Evolutionary conservation across 53 echinoderm and acorn worm species (phyloP).

Genomic region (Pentamera pediparva): DNA sequence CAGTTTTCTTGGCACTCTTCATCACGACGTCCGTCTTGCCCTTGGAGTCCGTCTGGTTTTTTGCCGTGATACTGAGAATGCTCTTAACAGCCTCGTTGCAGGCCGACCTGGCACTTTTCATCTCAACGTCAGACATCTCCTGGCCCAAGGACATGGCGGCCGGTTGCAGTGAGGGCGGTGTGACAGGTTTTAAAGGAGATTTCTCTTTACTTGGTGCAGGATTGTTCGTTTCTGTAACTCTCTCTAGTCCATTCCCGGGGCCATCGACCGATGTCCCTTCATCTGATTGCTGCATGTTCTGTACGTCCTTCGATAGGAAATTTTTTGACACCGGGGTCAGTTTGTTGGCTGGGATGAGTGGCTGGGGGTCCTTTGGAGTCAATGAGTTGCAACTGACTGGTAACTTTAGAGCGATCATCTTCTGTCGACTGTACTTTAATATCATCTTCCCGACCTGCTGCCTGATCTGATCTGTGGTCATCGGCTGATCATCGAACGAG

Average conservation of each 20-base stretch:
- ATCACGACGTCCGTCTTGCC: slow-evolving; percentile 44
- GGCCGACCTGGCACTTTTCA: slow-evolving; percentile 64
- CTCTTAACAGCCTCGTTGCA: slow-evolving; percentile 43
- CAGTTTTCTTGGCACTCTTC: slow-evolving; percentile 47
- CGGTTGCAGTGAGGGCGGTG: slow-evolving; percentile 19
- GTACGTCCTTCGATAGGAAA: not conserved
- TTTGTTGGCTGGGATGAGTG: not conserved
- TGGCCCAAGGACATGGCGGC: not conserved
- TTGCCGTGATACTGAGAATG: slow-evolving; percentile 27
- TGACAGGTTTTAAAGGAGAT: slow-evolving; percentile 5
- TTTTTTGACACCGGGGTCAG: not conserved
- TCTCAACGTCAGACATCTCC: slow-evolving; percentile 50
- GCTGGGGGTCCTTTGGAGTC: slow-evolving; percentile 22
- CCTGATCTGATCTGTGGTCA: slow-evolving; percentile 73
- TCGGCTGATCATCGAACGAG: slow-evolving; percentile 75
- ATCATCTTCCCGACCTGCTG: slow-evolving; percentile 90
- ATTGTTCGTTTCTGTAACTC: not conserved
- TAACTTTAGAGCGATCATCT: slow-evolving; percentile 34
- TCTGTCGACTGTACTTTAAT: slow-evolving; percentile 73
- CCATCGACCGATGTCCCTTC: not conserved
- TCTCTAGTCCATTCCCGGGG: not conserved
- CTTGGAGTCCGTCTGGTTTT: not conserved
- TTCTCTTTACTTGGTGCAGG: not conserved
- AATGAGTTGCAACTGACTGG: not conserved
- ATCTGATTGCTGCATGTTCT: too few relatives aligned